These are phyloP conservation scores for Poecilia wingei DNA, from an alignment of 2,797 vertebrate genomes.

Conservation along the genomic window DNA sequence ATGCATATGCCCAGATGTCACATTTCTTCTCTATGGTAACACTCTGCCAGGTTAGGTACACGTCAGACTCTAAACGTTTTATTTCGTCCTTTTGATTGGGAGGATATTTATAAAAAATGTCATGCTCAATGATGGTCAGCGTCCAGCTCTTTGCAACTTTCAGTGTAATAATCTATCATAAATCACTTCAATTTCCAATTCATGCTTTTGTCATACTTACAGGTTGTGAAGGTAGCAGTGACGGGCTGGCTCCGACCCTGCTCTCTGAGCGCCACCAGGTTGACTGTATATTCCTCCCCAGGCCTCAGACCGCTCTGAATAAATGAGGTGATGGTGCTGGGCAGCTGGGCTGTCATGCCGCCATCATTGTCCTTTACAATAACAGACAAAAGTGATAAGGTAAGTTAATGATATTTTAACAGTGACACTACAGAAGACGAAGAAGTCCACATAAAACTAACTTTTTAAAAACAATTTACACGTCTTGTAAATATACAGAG, in stretches of 20 bases:
- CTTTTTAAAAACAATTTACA: conserved; percentile 5
- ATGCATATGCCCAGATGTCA: background rate
- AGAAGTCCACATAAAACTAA: background rate
- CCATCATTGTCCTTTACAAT: conserved; percentile 91
- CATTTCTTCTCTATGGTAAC: background rate
- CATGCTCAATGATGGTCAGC: background rate
- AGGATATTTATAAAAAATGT: background rate
- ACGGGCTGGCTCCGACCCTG: conserved; percentile 91
- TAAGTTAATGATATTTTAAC: background rate
- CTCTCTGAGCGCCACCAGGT: conserved; percentile 91
- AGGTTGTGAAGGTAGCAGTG: conserved; percentile 87
- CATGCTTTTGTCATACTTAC: conserved; percentile 72
- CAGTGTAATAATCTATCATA: background rate
- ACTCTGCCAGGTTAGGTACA: background rate
- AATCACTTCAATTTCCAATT: background rate
- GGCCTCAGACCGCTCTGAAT: conserved; percentile 94
- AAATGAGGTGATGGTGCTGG: conserved; percentile 93
- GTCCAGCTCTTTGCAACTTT: background rate
- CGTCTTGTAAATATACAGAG: conserved; percentile 8
- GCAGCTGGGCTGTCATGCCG: conserved; percentile 94
- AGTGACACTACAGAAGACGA: background rate
- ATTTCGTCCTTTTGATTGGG: background rate
- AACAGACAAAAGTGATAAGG: background rate
- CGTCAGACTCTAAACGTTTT: background rate
- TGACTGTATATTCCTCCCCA: conserved; percentile 95